These are phyloP conservation scores for Aspidiotus destructor DNA, from an alignment of 2,888 invertebrate genomes.

Conservation along the genomic window DNA sequence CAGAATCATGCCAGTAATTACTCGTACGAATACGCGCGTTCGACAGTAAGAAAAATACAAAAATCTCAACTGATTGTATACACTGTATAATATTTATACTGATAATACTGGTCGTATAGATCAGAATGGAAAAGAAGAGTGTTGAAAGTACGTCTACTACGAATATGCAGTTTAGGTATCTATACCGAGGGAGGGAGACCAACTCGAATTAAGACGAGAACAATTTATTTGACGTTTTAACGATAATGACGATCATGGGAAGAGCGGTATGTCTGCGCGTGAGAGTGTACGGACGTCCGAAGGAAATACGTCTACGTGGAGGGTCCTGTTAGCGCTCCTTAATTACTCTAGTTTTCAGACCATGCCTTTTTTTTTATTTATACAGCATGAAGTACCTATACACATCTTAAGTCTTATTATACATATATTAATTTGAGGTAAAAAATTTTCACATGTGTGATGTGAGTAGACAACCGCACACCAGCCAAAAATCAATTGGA, in stretches of 20 bases:
- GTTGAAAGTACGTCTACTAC: too few relatives aligned
- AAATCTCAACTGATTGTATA: too few relatives aligned
- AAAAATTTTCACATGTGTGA: too few relatives aligned
- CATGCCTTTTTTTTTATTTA: background rate
- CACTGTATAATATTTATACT: too few relatives aligned
- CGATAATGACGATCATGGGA: conserved; percentile 16
- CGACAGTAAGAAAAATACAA: too few relatives aligned
- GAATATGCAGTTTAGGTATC: too few relatives aligned
- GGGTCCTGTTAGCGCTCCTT: conserved; percentile 31
- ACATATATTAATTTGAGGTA: background rate
- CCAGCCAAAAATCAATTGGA: conserved; percentile 23
- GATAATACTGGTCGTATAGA: too few relatives aligned
- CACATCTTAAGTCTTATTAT: background rate
- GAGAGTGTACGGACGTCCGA: background rate
- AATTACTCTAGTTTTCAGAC: conserved; percentile 24
- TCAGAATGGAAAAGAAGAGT: too few relatives aligned
- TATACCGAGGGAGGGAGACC: too few relatives aligned
- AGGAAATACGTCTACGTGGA: conserved; percentile 28
- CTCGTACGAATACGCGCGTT: too few relatives aligned
- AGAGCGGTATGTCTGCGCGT: conserved; percentile 10
- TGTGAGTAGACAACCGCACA: conserved; percentile 3
- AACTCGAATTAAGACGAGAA: conserved; percentile 26
- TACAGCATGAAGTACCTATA: too few relatives aligned
- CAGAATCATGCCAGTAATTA: too few relatives aligned
- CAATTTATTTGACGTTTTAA: conserved; percentile 33